Base-by-base conservation (phyloP, 2,113 vertebrate genomes). In the Platichthys stellatus region DNA sequence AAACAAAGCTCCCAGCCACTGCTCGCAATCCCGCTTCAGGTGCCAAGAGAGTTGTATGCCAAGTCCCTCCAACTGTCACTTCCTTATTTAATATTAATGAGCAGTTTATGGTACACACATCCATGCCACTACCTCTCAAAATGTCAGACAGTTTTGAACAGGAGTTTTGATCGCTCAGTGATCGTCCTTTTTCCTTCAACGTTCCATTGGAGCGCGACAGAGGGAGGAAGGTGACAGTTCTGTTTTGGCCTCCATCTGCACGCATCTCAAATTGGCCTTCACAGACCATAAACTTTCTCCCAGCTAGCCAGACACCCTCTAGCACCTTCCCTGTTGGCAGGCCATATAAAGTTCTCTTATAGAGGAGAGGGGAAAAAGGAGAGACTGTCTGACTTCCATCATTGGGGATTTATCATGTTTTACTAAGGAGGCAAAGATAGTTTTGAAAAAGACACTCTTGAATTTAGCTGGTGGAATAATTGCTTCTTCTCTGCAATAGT, bases 41-140 rank as follows among this genome's bases (percentile, higher is more conserved):
- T 86, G 75, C 88, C 82, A 84, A 61, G 56, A 77, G 64, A 64
- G 40, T 26, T 21, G 28, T 15, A 54, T 87, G 88, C 90, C 88
- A 92, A 90, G 82, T 90, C 80, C 64, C 63, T 88, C 90, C 89
- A 92, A 87, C 93, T 89, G 90, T 87, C 92, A 89, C 86, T 90
- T 92, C 83, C 86, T 87, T 82, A 66, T 91, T 90, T 77, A 92
- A 88, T 92, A 92, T 90, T 92, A 87, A 93, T 92, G 90, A 93
- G 85, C 68, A 63, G 35, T 88, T 88, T 84, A 82, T 67, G 79
- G 17, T 78, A 67, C 71, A 82, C 76, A 89, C 80, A 86, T 31
- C 31, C 31, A 65, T 72, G 66, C 53, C 71, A 31, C 53, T 49
- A 35, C 51, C 10, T 56, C 65, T 63, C 57, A 63, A 85, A 77